Conservation (phyloP, 2,797 vertebrate species). For the Enteromius treurensis region DNA sequence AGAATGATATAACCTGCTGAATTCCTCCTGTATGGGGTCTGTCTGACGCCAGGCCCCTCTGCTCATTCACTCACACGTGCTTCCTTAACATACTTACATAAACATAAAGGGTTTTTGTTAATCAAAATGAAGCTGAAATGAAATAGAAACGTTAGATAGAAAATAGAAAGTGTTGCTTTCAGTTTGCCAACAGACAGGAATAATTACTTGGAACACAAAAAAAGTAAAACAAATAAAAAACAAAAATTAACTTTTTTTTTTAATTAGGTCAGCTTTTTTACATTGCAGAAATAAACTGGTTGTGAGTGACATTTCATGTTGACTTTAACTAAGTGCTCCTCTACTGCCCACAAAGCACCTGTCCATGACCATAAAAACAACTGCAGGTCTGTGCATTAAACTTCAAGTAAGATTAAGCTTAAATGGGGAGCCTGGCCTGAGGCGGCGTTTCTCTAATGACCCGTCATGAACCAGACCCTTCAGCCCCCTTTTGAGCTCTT, state of each 20-base stretch:
- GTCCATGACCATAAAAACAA: slow-evolving; percentile 73
- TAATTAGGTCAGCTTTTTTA: not conserved
- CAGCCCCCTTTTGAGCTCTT: slow-evolving; percentile 32
- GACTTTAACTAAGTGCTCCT: slow-evolving; percentile 39
- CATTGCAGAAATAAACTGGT: not conserved
- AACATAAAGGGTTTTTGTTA: not conserved
- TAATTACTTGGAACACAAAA: too few relatives aligned
- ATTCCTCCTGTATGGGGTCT: slow-evolving; percentile 13
- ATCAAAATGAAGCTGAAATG: not conserved
- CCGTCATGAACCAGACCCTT: slow-evolving; percentile 32
- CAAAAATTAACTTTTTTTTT: not conserved
- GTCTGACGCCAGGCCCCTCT: slow-evolving; percentile 41
- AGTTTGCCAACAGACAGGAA: too few relatives aligned
- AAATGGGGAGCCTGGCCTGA: slow-evolving; percentile 46
- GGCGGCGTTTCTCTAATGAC: slow-evolving; percentile 57
- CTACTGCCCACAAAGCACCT: slow-evolving; percentile 74
- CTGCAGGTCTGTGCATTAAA: slow-evolving; percentile 60
- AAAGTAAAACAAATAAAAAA: too few relatives aligned
- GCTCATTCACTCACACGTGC: not conserved
- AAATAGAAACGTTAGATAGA: not conserved
- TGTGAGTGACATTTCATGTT: not conserved
- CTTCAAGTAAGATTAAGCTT: slow-evolving; percentile 38
- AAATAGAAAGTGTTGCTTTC: not conserved
- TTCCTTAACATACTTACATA: not conserved
- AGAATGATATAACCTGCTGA: slow-evolving; percentile 29